Evolutionary conservation across 2,888 invertebrate species (phyloP).

Genomic region (Piscicola geometra): DNA sequence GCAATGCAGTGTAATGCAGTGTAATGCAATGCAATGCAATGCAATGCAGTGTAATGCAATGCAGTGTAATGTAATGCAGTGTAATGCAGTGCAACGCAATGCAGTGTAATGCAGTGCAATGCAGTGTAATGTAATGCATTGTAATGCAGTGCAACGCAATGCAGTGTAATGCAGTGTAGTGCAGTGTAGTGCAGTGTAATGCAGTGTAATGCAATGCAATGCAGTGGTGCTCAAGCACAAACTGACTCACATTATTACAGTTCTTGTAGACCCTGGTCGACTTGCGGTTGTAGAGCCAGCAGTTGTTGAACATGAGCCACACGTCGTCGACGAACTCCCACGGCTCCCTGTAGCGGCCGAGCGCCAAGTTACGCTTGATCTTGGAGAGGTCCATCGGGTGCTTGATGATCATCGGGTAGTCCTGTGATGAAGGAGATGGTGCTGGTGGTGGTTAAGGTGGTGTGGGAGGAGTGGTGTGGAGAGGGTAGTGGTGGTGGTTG

Average conservation of each 20-base stretch:
- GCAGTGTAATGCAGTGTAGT: too few species aligned
- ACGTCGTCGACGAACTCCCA: constrained; percentile 99
- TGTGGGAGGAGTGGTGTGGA: background rate
- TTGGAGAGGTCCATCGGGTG: constrained; percentile 95
- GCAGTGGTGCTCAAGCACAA: background rate
- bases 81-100: too few species aligned
- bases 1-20: too few species aligned
- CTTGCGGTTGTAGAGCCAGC: constrained; percentile 98
- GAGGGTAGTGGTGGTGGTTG: too few species aligned
- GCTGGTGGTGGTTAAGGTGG: background rate
- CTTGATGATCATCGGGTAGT: constrained; percentile 93
- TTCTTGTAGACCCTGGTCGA: constrained; percentile 95
- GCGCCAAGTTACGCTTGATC: constrained; percentile 84
- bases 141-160: too few species aligned
- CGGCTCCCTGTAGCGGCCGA: constrained; percentile 89
- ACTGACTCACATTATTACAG: constrained; percentile 79
- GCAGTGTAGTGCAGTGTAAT: too few species aligned
- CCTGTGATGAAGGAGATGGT: constrained; percentile 58
- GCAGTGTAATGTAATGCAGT: too few species aligned
- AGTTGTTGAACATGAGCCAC: constrained; percentile 99
- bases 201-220: too few species aligned
- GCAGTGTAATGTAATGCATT: too few species aligned
- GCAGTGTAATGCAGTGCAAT: too few species aligned
- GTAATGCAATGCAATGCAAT: too few species aligned
- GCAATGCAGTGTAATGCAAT: too few species aligned